Base-by-base conservation (phyloP, 2,113 vertebrate species). In the Dromas ardeola region DNA sequence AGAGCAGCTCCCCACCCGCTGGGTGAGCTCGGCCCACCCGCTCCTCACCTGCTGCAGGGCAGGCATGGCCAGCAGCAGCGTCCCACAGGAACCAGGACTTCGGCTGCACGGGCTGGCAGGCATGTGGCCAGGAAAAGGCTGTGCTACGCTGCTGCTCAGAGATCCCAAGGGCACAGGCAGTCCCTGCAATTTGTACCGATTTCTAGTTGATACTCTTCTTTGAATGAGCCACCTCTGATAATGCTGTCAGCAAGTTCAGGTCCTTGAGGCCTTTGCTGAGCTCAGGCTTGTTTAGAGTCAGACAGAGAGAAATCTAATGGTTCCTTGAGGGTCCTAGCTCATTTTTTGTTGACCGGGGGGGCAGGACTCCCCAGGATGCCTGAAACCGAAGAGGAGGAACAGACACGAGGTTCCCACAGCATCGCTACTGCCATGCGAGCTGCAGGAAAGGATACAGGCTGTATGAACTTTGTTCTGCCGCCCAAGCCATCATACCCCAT, bases 381-480 rank as follows among this genome's bases (percentile, higher is more conserved):
- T 4, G 10, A 74, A 32, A 53, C 15, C 1, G 2, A 50, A 91
- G 23, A 29, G 29, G 10, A 59, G 15, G 34, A 88, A 45, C 21
- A 66, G 16, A 78, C 27, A 21, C 21, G 10, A 85, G 14, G 9
- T n/a, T 15, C 26, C 26, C 27, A 42, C 10, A 66, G 53, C 34
- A 59, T 8, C 34, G 40, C 32, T 30, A 58, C 15, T 45, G 40
- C 61, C 77, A n/a, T 2, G 11, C 0, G 5, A 71, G 15, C 50
- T 27, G 18, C 81, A 81, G n/a, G n/a, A 66, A 98, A 99, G 98
- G 99, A 99, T 99, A 99, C 99, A 81, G 99, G 99, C 83, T 99
- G 98, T 91, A 99, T 98, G 96, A 99, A 99, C 96, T 99, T 99
- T 6, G 98, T 99, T 82, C 99, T 98, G 94, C 99, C 99, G 94